Conservation (phyloP, 2,113 vertebrate genomes). For the Oreamnos americanus region DNA sequence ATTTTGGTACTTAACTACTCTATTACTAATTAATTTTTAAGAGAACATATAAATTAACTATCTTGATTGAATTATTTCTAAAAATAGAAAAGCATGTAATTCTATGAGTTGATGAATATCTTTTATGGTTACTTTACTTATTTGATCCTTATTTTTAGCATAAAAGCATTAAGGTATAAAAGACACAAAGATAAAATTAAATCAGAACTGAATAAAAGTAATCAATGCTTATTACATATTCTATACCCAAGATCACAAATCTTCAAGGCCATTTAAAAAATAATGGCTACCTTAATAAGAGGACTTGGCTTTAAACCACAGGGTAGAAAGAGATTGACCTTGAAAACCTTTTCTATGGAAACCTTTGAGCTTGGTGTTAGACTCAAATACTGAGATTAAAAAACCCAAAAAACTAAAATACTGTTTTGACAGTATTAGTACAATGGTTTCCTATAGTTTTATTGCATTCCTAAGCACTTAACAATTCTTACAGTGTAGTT, state of each 20-base stretch:
- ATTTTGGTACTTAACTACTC: neutral
- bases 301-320: conserved; percentile 48
- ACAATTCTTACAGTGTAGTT: conserved; percentile 30
- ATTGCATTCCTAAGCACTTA: conserved; percentile 35
- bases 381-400: conserved; percentile 26
- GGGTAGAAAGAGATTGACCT: conserved; percentile 43
- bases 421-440: conserved; percentile 24
- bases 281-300: conserved; percentile 40
- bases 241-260: conserved; percentile 28
- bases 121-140: conserved; percentile 21
- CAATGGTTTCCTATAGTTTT: conserved; percentile 39
- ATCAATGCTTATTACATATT: conserved; percentile 57
- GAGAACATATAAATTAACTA: neutral
- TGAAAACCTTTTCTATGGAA: conserved; percentile 37
- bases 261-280: conserved; percentile 35
- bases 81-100: neutral
- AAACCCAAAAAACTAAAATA: conserved; percentile 6
- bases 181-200: conserved; percentile 48
- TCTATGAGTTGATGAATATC: neutral
- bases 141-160: conserved; percentile 26
- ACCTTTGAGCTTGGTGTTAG: neutral
- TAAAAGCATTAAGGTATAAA: conserved; percentile 38
- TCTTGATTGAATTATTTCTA: neutral
- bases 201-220: conserved; percentile 40
- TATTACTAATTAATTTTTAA: neutral